phyloP scores from a whole-genome alignment of 2,888 invertebrate species.

The Spisula solida region DNA sequence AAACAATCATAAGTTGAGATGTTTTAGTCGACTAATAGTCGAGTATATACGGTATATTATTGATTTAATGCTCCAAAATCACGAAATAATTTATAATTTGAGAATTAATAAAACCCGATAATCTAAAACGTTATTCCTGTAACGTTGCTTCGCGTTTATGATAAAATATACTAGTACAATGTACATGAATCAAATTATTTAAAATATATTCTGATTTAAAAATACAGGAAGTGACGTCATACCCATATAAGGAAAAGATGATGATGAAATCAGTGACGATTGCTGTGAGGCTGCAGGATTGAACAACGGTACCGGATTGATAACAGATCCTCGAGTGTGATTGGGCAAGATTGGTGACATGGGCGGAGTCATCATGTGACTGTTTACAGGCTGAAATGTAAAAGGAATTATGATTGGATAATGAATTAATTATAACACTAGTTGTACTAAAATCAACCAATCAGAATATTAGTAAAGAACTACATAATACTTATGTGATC shows the following conservation, averaged over 20 bases:
- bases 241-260: constrained; percentile 76
- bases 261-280: constrained; percentile 66
- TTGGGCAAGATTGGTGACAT: constrained; percentile 84
- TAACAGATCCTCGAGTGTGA: constrained; percentile 78
- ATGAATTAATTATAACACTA: not conserved
- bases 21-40: too few relatives aligned
- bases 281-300: constrained; percentile 70
- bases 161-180: too few relatives aligned
- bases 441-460: not conserved
- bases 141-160: too few relatives aligned
- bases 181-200: too few relatives aligned
- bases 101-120: too few relatives aligned
- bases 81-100: too few relatives aligned
- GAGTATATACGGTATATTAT: too few relatives aligned
- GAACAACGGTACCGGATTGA: constrained; percentile 76
- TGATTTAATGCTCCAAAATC: too few relatives aligned
- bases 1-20: too few relatives aligned
- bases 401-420: not conserved
- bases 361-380: constrained; percentile 81
- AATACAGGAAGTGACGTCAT: not conserved
- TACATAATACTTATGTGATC: too few relatives aligned
- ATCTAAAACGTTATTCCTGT: too few relatives aligned
- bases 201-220: too few relatives aligned
- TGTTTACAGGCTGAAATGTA: constrained; percentile 71
- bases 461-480: not conserved